Conservation (phyloP, 92 coral and sea anemone genomes). For the Nematostella vectensis region DNA sequence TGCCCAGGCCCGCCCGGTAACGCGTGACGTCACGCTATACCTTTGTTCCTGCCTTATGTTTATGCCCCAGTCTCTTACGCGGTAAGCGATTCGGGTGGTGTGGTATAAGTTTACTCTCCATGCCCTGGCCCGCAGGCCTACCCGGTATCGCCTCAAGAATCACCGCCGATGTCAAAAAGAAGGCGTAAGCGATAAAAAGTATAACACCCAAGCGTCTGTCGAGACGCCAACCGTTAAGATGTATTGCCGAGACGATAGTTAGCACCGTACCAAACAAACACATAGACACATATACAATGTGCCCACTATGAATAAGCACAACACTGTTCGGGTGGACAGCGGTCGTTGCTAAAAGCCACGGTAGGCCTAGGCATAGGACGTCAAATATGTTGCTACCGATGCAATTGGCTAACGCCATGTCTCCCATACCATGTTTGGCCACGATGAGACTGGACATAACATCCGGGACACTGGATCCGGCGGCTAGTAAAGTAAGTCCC, state of each 20-base stretch:
- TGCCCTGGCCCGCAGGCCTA: conserved; percentile 57
- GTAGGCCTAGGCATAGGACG: conserved; percentile 84
- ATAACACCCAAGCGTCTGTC: conserved; percentile 75
- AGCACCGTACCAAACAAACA: conserved; percentile 91
- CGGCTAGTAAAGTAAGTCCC: conserved; percentile 95
- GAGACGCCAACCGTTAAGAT: conserved; percentile 69
- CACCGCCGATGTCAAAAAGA: conserved; percentile 77
- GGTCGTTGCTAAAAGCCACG: conserved; percentile 94
- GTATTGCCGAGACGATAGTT: conserved; percentile 50
- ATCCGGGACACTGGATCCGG: conserved; percentile 99
- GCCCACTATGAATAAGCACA: conserved; percentile 89
- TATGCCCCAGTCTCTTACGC: conserved; percentile 76
- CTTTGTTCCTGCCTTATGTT: too few species aligned
- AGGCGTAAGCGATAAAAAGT: conserved; percentile 52
- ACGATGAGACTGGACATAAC: conserved; percentile 94
- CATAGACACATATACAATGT: conserved; percentile 74
- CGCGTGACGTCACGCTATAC: too few species aligned
- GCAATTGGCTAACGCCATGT: conserved; percentile 98
- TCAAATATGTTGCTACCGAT: conserved; percentile 97
- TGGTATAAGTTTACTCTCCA: conserved; percentile 64
- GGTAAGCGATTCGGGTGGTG: conserved; percentile 86
- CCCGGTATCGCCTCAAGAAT: conserved; percentile 84
- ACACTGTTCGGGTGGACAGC: conserved; percentile 85
- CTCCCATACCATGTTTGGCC: conserved; percentile 97
- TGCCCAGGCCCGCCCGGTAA: conserved; percentile 71